These are phyloP conservation scores for Halichondria panicea DNA, from an alignment of 37 sponge, comb jelly and placozoan genomes.

Conservation along the genomic window DNA sequence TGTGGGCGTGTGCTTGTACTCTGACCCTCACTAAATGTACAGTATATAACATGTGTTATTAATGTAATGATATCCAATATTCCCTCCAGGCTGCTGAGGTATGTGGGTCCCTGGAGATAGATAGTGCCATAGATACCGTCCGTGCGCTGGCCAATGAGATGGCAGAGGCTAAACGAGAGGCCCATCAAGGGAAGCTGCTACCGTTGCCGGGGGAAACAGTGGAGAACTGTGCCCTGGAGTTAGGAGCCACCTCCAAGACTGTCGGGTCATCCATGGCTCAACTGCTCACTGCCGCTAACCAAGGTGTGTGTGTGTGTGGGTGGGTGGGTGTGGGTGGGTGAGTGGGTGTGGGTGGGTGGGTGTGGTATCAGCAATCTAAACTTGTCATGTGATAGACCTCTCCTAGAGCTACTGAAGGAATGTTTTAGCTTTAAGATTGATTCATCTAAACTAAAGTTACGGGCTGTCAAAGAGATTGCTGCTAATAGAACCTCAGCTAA, in stretches of 20 bases:
- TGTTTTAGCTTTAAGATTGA: too few species aligned
- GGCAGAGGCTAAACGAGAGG: conserved; percentile 58
- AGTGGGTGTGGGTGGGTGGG: neutral
- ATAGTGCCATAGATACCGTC: conserved; percentile 86
- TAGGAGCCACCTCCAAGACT: conserved; percentile 89
- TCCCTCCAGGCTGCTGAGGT: conserved; percentile 78
- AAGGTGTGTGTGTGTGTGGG: conserved; percentile 32
- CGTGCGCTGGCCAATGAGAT: conserved; percentile 54
- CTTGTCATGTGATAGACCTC: neutral
- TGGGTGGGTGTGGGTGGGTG: neutral
- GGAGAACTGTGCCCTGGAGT: conserved; percentile 88
- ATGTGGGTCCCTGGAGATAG: conserved; percentile 92
- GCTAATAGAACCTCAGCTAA: neutral
- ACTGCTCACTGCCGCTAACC: conserved; percentile 95
- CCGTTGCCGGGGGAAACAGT: conserved; percentile 80
- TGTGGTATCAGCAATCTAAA: neutral
- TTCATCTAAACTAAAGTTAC: too few species aligned
- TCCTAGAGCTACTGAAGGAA: too few species aligned
- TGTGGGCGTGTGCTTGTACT: neutral
- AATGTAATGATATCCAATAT: neutral
- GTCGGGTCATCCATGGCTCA: conserved; percentile 99
- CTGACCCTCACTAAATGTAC: neutral
- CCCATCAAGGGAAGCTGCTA: conserved; percentile 54
- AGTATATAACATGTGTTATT: neutral
- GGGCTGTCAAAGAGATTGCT: neutral